Evolutionary conservation across 2,888 invertebrate genomes (phyloP).

Genomic region (Diadromus collaris): DNA sequence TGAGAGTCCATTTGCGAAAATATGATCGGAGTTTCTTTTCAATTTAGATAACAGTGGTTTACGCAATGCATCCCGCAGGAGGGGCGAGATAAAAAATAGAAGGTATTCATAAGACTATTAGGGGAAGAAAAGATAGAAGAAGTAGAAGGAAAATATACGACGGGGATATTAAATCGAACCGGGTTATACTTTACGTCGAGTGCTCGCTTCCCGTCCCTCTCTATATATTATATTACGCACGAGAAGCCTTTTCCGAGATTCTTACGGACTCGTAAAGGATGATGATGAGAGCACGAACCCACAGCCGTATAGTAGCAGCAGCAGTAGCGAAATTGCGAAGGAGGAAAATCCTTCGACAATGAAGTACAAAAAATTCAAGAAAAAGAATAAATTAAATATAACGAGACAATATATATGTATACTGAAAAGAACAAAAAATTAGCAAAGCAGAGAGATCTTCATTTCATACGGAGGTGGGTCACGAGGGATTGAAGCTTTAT

Average conservation of each 20-base stretch:
- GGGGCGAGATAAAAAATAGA: not conserved
- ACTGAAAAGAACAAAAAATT: not conserved
- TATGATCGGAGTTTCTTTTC: slow-evolving; percentile 10
- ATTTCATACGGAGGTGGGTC: not conserved
- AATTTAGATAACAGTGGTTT: slow-evolving; percentile 19
- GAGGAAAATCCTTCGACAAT: not conserved
- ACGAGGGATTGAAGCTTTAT: not conserved
- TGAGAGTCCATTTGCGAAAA: slow-evolving; percentile 5
- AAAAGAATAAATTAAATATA: not conserved
- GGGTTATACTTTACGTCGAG: slow-evolving; percentile 22
- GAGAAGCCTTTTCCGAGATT: slow-evolving; percentile 30
- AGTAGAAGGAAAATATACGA: slow-evolving; percentile 26
- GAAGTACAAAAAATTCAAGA: not conserved
- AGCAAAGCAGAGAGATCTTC: not conserved
- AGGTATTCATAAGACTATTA: slow-evolving; percentile 31
- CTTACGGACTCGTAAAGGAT: not conserved
- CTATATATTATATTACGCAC: slow-evolving; percentile 34
- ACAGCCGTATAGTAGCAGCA: not conserved
- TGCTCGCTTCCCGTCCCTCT: slow-evolving; percentile 10
- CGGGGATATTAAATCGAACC: slow-evolving; percentile 31
- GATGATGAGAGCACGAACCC: not conserved
- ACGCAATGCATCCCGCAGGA: not conserved
- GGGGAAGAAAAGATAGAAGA: slow-evolving; percentile 2
- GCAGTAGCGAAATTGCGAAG: not conserved
- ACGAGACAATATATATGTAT: not conserved